Percentiles rank a stretch among this genome's conserved stretches.
These are phyloP conservation scores for Cybosia mesomella DNA, from an alignment of 2,888 invertebrate genomes.

Conservation along the genomic window DNA sequence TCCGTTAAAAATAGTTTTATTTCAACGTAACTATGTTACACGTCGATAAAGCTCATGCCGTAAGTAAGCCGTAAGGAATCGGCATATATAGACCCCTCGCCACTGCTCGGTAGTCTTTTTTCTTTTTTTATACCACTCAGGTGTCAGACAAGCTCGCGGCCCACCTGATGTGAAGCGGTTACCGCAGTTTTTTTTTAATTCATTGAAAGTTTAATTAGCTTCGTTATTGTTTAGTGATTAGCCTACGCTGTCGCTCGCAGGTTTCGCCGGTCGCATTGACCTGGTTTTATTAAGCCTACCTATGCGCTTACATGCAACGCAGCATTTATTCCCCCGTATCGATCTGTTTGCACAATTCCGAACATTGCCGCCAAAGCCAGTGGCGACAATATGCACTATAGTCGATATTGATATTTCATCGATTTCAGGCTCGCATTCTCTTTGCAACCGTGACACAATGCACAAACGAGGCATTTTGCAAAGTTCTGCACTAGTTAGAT, in stretches of 20 bases:
- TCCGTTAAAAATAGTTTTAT: too few species aligned
- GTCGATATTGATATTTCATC: conserved; percentile 3
- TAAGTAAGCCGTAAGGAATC: too few species aligned
- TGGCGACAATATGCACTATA: neutral
- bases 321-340: conserved; percentile 45
- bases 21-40: too few species aligned
- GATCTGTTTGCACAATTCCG: conserved; percentile 47
- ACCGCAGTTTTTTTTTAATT: neutral
- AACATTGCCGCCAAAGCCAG: conserved; percentile 20
- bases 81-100: too few species aligned
- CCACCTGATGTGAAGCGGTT: too few species aligned
- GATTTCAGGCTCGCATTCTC: neutral
- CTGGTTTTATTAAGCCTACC: conserved; percentile 48
- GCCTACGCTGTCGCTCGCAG: conserved; percentile 30
- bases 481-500: neutral
- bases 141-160: too few species aligned
- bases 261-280: conserved; percentile 49
- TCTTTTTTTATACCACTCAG: too few species aligned
- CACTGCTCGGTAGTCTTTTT: too few species aligned
- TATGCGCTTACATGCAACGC: conserved; percentile 45
- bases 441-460: neutral
- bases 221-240: neutral
- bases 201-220: neutral
- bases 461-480: neutral
- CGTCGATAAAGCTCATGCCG: too few species aligned